Base-by-base conservation (phyloP, 2,797 vertebrate species). In the Myripristis murdjan region DNA sequence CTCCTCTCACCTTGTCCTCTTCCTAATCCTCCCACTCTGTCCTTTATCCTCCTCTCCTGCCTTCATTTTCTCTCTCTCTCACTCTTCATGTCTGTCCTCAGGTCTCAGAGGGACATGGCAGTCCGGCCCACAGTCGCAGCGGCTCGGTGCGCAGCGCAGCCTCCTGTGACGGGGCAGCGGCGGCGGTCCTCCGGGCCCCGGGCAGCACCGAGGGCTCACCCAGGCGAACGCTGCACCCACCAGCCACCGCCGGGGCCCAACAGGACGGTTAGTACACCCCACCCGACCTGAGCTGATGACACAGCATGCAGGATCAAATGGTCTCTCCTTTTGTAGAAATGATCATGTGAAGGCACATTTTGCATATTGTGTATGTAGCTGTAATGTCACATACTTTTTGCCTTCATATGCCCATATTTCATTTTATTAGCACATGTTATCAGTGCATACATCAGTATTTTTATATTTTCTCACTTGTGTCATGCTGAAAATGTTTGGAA, bases 121-220 rank as follows among this genome's bases (percentile, higher is more conserved):
- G 94, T 84, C 93, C 94, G 66, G 89, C 84, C 69, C 92, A 94
- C 82, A 92, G 95, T 91, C 88, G 93, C 89, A 91, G 85, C 73
- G 94, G 90, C 88, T 94, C 86, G 0, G 53, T 92, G 91, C 0
- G 84, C 74, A 92, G 82, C 0, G 77, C 49, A 63, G 31, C 77
- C 22, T 74, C 69, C 73, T 92, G 85, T 79, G 87, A 89, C 12
- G 82, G 74, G n/a, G n/a, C n/a, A 51, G 83, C 54, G 47, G 54
- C 71, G 2, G 56, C 26, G 8, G 71, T 59, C 22, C 91, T 93
- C 73, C 92, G 93, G 80, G 89, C 87, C 49, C 86, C 92, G 6
- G 88, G 85, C 41, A 94, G 93, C 63, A 65, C 69, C 28, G 94
- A 95, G 80, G 89, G 90, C 18, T 92, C 95, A 76, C 90, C 93